Evolutionary conservation across 2,888 invertebrate genomes (phyloP).

Genomic region (Omphaloscelis lunosa): DNA sequence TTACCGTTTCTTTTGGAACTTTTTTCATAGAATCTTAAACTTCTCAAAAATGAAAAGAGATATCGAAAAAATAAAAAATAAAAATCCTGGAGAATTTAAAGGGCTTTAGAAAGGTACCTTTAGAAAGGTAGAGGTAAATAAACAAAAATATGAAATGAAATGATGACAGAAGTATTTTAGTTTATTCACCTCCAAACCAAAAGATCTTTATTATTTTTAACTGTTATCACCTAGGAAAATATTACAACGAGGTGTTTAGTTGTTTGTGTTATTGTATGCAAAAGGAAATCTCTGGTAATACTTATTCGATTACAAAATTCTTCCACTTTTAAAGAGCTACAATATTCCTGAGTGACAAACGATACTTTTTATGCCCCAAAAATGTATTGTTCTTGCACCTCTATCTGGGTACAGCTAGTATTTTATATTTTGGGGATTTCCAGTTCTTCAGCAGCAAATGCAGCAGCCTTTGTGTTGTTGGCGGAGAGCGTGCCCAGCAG

Average conservation of each 20-base stretch:
- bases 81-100: too few species aligned
- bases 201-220: not conserved
- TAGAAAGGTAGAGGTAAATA: not conserved
- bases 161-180: constrained; percentile 22
- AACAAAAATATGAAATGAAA: not conserved
- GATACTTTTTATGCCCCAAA: not conserved
- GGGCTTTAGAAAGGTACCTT: too few species aligned
- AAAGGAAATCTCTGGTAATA: not conserved
- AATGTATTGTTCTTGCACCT: not conserved
- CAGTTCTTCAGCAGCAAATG: constrained; percentile 85
- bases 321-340: not conserved
- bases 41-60: too few species aligned
- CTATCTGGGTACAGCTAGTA: too few species aligned
- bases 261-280: not conserved
- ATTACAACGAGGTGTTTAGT: not conserved
- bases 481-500: constrained; percentile 80
- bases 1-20: too few species aligned
- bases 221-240: not conserved
- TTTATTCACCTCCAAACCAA: constrained; percentile 1
- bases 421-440: constrained; percentile 35
- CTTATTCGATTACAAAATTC: not conserved
- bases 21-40: too few species aligned
- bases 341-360: not conserved
- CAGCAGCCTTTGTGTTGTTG: constrained; percentile 82
- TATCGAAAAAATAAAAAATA: too few species aligned